phyloP scores from a whole-genome alignment of 2,797 vertebrate genomes.

The Anas acuta region DNA sequence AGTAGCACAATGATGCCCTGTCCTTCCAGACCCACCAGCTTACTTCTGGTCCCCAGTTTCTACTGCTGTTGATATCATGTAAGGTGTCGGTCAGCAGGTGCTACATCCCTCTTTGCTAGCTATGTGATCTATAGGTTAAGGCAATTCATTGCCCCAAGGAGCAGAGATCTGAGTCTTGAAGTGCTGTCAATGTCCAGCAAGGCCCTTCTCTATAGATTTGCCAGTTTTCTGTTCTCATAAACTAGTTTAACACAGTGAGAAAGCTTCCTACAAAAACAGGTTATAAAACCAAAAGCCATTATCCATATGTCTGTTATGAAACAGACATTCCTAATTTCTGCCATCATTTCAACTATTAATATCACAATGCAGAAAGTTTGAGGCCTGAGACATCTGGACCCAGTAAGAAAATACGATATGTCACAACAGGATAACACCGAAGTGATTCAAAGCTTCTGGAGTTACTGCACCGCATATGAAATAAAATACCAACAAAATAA shows the following conservation, averaged over 20 bases:
- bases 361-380: background rate
- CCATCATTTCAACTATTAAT: background rate
- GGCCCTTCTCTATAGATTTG: background rate
- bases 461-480: background rate
- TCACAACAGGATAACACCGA: background rate
- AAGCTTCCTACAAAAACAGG: background rate
- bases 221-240: background rate
- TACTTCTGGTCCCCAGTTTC: background rate
- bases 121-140: background rate
- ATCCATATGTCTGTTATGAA: background rate
- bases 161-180: background rate
- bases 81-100: too few relatives aligned
- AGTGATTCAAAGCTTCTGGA: background rate
- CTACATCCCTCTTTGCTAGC: background rate
- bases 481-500: background rate
- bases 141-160: background rate
- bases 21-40: background rate
- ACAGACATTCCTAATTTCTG: background rate
- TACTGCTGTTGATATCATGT: background rate
- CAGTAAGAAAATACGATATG: background rate
- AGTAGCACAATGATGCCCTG: background rate
- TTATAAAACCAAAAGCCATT: background rate
- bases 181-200: background rate
- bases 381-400: background rate
- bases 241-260: background rate